These are phyloP conservation scores for Drosophila mayri DNA, from an alignment of 1,140 invertebrate genomes.

Conservation along the genomic window DNA sequence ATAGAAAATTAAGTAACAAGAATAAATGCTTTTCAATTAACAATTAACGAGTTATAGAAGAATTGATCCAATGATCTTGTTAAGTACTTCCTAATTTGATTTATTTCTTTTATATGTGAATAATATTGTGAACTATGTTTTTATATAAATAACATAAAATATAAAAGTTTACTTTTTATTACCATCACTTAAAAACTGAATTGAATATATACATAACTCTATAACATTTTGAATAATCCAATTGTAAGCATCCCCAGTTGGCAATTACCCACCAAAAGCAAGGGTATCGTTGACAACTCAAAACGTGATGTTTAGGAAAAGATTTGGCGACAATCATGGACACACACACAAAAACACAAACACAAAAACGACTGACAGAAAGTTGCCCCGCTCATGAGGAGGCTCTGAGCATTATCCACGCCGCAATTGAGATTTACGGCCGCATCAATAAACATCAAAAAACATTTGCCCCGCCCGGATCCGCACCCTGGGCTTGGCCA, in stretches of 20 bases:
- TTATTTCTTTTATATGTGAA: no score
- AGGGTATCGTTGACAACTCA: conserved; percentile 43
- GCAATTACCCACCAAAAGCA: conserved; percentile 3
- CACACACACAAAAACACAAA: conserved; percentile 26
- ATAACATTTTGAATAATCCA: background rate
- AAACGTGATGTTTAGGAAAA: conserved; percentile 65
- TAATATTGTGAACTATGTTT: no score
- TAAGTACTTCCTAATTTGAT: no score
- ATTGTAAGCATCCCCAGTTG: background rate
- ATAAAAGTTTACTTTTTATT: no score
- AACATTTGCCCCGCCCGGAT: conserved; percentile 13
- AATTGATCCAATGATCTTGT: no score
- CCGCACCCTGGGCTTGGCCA: conserved; percentile 12
- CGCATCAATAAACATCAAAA: conserved; percentile 78
- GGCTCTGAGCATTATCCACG: conserved; percentile 44
- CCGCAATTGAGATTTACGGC: conserved; percentile 75
- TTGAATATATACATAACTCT: background rate
- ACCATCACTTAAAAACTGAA: background rate
- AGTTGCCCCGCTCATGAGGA: conserved; percentile 6
- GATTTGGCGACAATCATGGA: conserved; percentile 71
- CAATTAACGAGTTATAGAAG: no score
- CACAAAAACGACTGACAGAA: conserved; percentile 26
- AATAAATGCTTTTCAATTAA: no score
- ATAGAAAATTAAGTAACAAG: no score
- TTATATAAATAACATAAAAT: no score